phyloP scores from a whole-genome alignment of 2,113 vertebrate genomes.

The Psilopsiagon aurifrons region DNA sequence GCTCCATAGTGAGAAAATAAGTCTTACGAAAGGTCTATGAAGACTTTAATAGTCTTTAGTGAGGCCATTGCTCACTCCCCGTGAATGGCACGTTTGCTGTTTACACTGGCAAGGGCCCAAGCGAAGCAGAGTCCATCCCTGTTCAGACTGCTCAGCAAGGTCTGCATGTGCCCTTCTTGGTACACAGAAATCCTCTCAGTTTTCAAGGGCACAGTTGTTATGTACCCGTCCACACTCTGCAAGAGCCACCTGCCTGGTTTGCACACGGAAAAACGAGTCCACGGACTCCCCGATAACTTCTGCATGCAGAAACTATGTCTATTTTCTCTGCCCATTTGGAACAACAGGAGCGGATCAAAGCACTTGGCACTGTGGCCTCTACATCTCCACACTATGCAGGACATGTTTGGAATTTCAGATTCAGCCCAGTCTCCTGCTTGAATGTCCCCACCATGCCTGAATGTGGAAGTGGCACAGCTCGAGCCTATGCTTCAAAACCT shows the following conservation, averaged over 20 bases:
- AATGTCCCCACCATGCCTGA: neutral
- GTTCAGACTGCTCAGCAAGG: neutral
- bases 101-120: neutral
- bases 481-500: neutral
- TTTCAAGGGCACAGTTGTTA: neutral
- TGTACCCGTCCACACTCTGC: neutral
- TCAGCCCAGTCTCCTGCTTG: neutral
- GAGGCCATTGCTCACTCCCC: neutral
- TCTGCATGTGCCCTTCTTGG: neutral
- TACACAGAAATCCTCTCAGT: neutral
- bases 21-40: neutral
- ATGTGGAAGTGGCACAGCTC: neutral
- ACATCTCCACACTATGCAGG: neutral
- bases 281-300: neutral
- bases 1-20: neutral
- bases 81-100: rapidly evolving
- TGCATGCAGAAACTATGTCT: neutral
- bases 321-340: neutral
- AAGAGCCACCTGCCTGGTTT: neutral
- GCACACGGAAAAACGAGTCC: neutral
- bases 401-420: neutral
- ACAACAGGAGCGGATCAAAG: neutral
- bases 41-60: neutral
- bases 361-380: neutral
- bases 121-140: neutral